Percentiles rank a stretch among this genome's conserved stretches.
Conservation (phyloP, 1,140 invertebrate species). For the Theocolax elegans region DNA sequence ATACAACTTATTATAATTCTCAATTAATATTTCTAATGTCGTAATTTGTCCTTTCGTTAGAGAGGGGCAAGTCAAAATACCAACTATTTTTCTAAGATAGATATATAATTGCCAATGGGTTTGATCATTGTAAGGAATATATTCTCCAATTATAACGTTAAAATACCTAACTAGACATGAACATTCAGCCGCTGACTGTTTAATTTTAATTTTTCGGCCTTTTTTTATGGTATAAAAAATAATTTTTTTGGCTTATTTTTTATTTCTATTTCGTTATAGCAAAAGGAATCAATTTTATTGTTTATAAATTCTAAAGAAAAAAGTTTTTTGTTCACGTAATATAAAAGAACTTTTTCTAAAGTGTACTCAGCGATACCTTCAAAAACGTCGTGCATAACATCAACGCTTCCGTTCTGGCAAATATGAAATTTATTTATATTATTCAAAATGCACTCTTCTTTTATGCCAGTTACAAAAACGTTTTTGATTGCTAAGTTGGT, state of each 20-base stretch:
- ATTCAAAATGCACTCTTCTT: no score
- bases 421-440: not conserved
- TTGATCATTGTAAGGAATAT: constrained; percentile 3
- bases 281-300: no score
- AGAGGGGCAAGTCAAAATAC: not conserved
- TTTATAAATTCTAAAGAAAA: not conserved
- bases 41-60: not conserved
- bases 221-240: not conserved
- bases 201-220: constrained; percentile 1
- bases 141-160: constrained; percentile 14
- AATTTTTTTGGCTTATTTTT: not conserved
- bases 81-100: not conserved
- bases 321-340: not conserved
- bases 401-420: not conserved
- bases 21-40: not conserved
- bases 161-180: constrained; percentile 32
- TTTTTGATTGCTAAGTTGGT: not conserved
- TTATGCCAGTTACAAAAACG: not conserved
- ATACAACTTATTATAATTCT: not conserved
- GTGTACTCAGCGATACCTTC: no score
- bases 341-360: not conserved
- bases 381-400: no score
- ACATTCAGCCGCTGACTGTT: constrained; percentile 27
- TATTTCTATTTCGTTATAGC: not conserved
- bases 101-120: constrained; percentile 20